A percentile compares a stretch with the other conserved stretches of the same genome.
Evolutionary conservation across 2,113 vertebrate species (phyloP).

Genomic region (Colaptes auratus): DNA sequence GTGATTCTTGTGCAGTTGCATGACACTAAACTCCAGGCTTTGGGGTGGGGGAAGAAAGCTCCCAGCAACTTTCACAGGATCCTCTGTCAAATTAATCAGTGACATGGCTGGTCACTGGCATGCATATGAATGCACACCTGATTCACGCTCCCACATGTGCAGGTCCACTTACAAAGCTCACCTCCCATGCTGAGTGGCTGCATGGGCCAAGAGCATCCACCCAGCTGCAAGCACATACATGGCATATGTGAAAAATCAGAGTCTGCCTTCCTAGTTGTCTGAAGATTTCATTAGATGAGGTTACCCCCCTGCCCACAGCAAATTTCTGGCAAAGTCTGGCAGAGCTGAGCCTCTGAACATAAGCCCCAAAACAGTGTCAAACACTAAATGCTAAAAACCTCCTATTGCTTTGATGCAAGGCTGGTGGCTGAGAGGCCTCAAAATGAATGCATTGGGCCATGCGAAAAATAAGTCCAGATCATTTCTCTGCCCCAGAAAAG

Average conservation of each 20-base stretch:
- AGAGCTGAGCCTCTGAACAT: neutral
- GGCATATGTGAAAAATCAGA: neutral
- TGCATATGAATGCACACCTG: neutral
- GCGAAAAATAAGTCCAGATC: neutral
- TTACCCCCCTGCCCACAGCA: neutral
- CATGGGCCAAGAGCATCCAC: neutral
- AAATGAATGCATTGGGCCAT: neutral
- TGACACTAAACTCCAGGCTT: neutral
- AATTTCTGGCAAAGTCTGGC: neutral
- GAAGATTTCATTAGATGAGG: neutral
- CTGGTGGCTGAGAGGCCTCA: neutral
- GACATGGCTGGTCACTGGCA: neutral
- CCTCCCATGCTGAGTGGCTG: neutral
- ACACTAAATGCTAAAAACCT: neutral
- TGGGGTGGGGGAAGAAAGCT: neutral
- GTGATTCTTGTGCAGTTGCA: neutral
- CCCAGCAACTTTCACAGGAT: fast-evolving
- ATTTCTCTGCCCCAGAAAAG: neutral
- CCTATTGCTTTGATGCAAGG: neutral
- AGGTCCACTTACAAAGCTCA: neutral
- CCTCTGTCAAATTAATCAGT: neutral
- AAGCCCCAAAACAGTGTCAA: neutral
- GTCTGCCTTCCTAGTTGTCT: neutral
- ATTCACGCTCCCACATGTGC: neutral
- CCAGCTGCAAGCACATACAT: neutral